These are phyloP conservation scores for Aphrophora alni DNA, from an alignment of 2,888 invertebrate genomes.

Conservation along the genomic window DNA sequence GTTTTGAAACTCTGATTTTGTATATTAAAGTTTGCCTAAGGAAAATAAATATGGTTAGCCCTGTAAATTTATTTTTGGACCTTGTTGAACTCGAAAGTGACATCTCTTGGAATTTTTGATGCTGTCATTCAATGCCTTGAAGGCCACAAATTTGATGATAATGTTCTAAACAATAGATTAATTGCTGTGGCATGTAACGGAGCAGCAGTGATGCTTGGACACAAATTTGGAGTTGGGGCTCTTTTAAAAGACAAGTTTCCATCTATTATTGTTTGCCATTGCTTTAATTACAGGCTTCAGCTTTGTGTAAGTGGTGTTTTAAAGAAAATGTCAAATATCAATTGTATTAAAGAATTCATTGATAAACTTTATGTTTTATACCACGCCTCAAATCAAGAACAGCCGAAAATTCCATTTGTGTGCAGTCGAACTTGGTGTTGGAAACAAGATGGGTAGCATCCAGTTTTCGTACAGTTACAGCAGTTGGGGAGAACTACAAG, in stretches of 20 bases:
- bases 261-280: not conserved
- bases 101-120: too few relatives aligned
- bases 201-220: conserved; percentile 23
- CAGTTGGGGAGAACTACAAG: too few relatives aligned
- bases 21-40: not conserved
- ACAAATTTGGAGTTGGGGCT: conserved; percentile 17
- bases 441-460: too few relatives aligned
- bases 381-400: too few relatives aligned
- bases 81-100: too few relatives aligned
- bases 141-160: too few relatives aligned
- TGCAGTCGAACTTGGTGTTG: too few relatives aligned
- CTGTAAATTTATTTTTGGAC: too few relatives aligned
- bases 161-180: not conserved
- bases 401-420: too few relatives aligned
- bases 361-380: not conserved
- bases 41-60: not conserved
- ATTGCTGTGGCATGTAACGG: conserved; percentile 27
- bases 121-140: too few relatives aligned
- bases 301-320: not conserved
- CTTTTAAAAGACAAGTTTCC: conserved; percentile 22
- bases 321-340: not conserved
- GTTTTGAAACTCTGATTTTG: too few relatives aligned
- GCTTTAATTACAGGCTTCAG: conserved; percentile 1
- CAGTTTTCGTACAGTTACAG: too few relatives aligned
- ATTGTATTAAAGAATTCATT: not conserved